phyloP scores from a whole-genome alignment of 2,113 vertebrate species.

The Cryptoleucopteryx plumbea region DNA sequence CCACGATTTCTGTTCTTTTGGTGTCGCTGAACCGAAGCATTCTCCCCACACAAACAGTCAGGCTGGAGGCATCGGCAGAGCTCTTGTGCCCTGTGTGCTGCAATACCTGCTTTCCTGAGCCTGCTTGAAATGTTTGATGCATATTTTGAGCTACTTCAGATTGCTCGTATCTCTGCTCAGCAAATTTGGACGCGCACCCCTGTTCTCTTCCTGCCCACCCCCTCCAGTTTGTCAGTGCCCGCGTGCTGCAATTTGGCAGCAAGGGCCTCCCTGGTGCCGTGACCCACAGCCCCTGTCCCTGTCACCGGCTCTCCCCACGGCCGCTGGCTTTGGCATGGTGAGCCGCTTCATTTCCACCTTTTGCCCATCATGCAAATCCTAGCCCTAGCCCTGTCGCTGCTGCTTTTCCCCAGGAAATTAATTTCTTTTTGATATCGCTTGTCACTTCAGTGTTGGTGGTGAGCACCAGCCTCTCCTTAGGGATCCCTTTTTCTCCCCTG shows the following conservation, averaged over 20 bases:
- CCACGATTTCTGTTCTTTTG: not conserved
- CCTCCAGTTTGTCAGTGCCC: not conserved
- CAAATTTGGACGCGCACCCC: not conserved
- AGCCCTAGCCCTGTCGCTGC: not conserved
- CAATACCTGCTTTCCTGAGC: not conserved
- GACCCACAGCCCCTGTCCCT: not conserved
- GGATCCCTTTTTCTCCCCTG: not conserved
- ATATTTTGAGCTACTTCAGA: not conserved
- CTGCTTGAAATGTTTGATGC: not conserved
- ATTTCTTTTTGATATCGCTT: not conserved
- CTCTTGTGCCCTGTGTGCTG: not conserved
- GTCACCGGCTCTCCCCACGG: not conserved
- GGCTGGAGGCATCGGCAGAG: not conserved
- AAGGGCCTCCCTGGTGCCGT: not conserved
- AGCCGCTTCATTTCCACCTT: not conserved
- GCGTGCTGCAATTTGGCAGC: not conserved
- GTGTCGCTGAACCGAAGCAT: fast-evolving
- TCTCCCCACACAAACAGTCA: not conserved
- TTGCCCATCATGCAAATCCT: not conserved
- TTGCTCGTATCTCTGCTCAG: not conserved
- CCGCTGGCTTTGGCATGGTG: not conserved
- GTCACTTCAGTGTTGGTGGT: not conserved
- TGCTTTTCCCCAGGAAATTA: not conserved
- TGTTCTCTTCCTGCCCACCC: not conserved
- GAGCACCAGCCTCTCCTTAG: not conserved